phyloP scores from a whole-genome alignment of 2,797 vertebrate species.

The Hoplostethus mediterraneus region DNA sequence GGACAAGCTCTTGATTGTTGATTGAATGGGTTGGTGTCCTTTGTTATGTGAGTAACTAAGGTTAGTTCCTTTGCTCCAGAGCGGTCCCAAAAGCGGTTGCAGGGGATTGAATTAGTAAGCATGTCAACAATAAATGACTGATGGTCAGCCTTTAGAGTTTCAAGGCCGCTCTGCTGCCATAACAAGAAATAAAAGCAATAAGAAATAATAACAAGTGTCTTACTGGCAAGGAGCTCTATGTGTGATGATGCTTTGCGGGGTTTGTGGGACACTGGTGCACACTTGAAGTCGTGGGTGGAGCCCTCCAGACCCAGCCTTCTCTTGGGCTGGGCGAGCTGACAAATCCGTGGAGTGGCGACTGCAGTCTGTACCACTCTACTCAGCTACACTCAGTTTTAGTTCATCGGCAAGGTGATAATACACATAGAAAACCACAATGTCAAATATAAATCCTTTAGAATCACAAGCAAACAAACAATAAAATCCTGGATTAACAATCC shows the following conservation, averaged over 20 bases:
- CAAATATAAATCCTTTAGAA: not conserved
- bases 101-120: too few species aligned
- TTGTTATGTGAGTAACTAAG: too few species aligned
- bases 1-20: not conserved
- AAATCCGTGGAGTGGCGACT: conserved; percentile 63
- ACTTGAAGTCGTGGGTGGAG: conserved; percentile 7
- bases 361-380: conserved; percentile 51
- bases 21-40: not conserved
- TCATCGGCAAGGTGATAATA: not conserved
- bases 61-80: too few species aligned
- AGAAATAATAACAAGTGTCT: conserved; percentile 28
- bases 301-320: conserved; percentile 1
- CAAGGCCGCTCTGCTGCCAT: not conserved
- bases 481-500: too few species aligned
- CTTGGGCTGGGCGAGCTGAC: conserved; percentile 77
- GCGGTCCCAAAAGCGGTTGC: too few species aligned
- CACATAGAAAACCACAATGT: not conserved
- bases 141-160: not conserved
- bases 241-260: conserved; percentile 65
- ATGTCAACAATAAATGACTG: too few species aligned
- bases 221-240: conserved; percentile 78
- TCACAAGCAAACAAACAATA: not conserved
- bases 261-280: not conserved
- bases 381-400: conserved; percentile 57
- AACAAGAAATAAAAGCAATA: not conserved